A percentile compares a stretch with the other conserved stretches of the same genome.
These are phyloP conservation scores for Styela clava DNA, from an alignment of 23 tunicate genomes.

Conservation along the genomic window DNA sequence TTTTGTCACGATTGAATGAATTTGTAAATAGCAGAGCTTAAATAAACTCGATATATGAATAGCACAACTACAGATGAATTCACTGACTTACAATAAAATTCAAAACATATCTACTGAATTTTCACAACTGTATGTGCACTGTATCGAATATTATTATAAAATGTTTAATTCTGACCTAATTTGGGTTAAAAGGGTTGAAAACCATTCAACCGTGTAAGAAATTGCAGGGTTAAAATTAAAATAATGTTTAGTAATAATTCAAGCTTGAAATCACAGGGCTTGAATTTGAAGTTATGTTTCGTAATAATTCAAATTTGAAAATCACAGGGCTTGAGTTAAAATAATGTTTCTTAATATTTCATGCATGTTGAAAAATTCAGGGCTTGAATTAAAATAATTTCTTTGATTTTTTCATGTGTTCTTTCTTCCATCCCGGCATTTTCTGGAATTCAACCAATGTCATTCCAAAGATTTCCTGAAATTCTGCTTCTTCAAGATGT, in stretches of 20 bases:
- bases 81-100: no score
- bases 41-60: no score
- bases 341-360: not conserved
- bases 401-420: conserved; percentile 60
- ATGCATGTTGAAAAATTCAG: not conserved
- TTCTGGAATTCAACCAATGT: conserved; percentile 47
- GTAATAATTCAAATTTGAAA: no score
- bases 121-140: no score
- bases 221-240: not conserved
- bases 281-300: conserved; percentile 61
- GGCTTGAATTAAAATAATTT: conserved; percentile 48
- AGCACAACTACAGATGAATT: no score
- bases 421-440: conserved; percentile 81
- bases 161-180: no score
- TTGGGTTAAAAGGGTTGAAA: not conserved
- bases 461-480: conserved; percentile 80
- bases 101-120: no score
- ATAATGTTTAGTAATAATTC: not conserved
- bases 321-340: not conserved
- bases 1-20: no score
- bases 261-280: not conserved
- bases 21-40: no score
- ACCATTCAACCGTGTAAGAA: not conserved
- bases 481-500: conserved; percentile 72
- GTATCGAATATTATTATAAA: no score